Evolutionary conservation across 1,140 invertebrate species (phyloP).

Genomic region (Panagrolaimus sp.): DNA sequence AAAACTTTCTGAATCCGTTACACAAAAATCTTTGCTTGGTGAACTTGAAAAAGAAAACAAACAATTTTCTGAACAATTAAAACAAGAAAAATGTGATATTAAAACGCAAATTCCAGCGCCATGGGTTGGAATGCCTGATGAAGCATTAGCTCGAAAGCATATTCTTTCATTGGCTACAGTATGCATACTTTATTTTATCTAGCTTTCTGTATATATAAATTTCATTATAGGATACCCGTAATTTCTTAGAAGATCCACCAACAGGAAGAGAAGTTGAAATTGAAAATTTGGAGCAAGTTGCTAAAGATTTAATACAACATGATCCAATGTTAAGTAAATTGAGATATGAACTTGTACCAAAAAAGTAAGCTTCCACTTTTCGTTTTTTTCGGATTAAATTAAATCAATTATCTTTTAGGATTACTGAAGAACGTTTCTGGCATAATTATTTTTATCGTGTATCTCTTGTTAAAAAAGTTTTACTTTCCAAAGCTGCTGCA

Average conservation of each 20-base stretch:
- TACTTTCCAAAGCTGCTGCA: conserved; percentile 16
- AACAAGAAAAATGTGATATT: conserved; percentile 22
- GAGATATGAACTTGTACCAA: conserved; percentile 96
- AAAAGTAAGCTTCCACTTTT: conserved; percentile 67
- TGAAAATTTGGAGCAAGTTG: conserved; percentile 76
- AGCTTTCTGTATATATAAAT: too few species aligned
- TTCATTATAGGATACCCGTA: conserved; percentile 70
- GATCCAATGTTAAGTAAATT: conserved; percentile 92
- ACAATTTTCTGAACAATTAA: conserved; percentile 9
- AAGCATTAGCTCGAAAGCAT: conserved; percentile 38
- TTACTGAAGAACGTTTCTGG: conserved; percentile 97
- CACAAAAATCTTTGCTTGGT: conserved; percentile 29
- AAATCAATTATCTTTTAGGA: conserved; percentile 65
- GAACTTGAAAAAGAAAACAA: conserved; percentile 34
- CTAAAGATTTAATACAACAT: conserved; percentile 82
- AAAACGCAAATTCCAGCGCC: conserved; percentile 31
- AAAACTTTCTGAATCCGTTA: conserved; percentile 17
- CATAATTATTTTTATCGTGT: conserved; percentile 99
- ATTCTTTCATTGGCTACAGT: conserved; percentile 25
- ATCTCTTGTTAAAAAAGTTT: conserved; percentile 87
- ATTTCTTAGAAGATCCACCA: conserved; percentile 91
- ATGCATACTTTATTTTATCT: too few species aligned
- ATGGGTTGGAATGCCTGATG: conserved; percentile 43
- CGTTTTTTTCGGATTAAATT: neutral
- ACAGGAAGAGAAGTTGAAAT: conserved; percentile 82